Evolutionary conservation across 2,113 vertebrate genomes (phyloP).

Genomic region (Zosterops japonicus): DNA sequence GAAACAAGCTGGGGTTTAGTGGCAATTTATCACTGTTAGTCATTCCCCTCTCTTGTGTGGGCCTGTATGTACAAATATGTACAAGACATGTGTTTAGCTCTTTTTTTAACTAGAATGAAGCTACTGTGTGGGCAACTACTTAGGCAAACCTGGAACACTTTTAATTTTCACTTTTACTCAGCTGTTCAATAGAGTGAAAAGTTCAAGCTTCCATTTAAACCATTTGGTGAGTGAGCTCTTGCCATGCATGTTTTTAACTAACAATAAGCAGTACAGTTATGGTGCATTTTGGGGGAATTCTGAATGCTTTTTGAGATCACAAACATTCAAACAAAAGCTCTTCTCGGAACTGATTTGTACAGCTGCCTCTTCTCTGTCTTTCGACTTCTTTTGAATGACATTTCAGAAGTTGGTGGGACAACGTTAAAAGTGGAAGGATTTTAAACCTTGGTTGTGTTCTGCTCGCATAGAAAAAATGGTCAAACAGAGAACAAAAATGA

Average conservation of each 20-base stretch:
- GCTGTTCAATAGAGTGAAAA: background rate
- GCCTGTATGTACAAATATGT: background rate
- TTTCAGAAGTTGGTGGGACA: background rate
- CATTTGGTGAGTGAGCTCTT: background rate
- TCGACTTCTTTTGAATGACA: background rate
- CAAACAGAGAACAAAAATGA: background rate
- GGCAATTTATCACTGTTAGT: background rate
- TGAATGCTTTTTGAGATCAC: background rate
- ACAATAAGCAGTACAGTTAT: background rate
- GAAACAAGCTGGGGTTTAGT: background rate
- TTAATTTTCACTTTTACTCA: background rate
- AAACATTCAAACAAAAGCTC: background rate
- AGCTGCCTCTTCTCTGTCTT: background rate
- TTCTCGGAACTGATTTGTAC: background rate
- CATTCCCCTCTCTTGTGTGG: rapidly evolving
- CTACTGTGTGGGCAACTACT: background rate
- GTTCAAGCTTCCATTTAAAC: background rate
- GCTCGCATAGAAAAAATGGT: background rate
- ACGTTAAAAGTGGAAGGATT: background rate
- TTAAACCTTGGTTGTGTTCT: background rate
- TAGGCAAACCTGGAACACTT: background rate
- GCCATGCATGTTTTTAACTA: background rate
- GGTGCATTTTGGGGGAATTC: background rate
- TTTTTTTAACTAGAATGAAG: background rate
- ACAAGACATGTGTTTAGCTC: background rate